Evolutionary conservation across 2,888 invertebrate species (phyloP).

Genomic region (Allygus modestus): DNA sequence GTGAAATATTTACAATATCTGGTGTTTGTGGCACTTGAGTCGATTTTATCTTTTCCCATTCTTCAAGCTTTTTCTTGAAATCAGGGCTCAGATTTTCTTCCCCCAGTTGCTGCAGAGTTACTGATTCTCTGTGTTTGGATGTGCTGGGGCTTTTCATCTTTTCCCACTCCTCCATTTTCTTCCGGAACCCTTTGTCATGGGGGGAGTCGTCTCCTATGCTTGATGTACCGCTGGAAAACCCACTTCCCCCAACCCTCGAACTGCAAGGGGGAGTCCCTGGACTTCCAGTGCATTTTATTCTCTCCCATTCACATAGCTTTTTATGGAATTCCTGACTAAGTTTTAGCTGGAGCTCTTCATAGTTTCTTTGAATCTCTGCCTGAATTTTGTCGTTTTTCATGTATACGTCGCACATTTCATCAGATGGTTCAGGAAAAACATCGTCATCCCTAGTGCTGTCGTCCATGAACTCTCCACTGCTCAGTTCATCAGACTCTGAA

Average conservation of each 20-base stretch:
- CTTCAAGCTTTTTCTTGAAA: conserved; percentile 89
- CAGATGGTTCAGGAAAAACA: conserved; percentile 64
- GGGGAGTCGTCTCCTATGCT: conserved; percentile 70
- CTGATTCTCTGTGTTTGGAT: conserved; percentile 61
- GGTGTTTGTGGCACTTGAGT: conserved; percentile 70
- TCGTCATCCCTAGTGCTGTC: conserved; percentile 65
- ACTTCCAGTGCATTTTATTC: conserved; percentile 70
- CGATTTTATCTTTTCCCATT: conserved; percentile 89
- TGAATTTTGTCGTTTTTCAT: conserved; percentile 72
- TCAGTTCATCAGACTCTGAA: conserved; percentile 72
- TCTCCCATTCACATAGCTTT: conserved; percentile 81
- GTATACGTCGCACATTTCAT: conserved; percentile 40
- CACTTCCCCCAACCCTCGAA: conserved; percentile 60
- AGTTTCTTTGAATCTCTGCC: conserved; percentile 85
- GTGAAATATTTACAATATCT: conserved; percentile 63
- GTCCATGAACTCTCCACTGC: conserved; percentile 76
- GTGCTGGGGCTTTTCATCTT: conserved; percentile 71
- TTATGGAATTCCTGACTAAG: conserved; percentile 86
- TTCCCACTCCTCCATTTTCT: conserved; percentile 78
- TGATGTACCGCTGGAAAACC: conserved; percentile 64
- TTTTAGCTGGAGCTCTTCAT: conserved; percentile 84
- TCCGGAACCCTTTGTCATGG: conserved; percentile 73
- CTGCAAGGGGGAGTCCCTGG: conserved; percentile 58
- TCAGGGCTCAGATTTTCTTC: conserved; percentile 88
- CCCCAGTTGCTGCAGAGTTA: conserved; percentile 73